These are phyloP conservation scores for Coleophora flavipennella DNA, from an alignment of 2,888 invertebrate species.

Conservation along the genomic window DNA sequence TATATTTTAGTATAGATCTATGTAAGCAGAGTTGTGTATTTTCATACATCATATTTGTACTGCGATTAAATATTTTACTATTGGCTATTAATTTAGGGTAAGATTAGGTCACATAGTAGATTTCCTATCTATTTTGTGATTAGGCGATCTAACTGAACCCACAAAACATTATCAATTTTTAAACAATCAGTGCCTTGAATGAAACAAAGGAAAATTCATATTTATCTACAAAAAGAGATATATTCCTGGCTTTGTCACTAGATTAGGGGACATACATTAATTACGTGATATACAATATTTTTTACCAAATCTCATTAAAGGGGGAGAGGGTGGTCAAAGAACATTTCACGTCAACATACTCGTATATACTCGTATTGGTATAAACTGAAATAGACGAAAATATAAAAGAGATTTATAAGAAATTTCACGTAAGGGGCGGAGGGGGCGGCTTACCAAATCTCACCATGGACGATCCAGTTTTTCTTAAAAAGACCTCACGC, in stretches of 20 bases:
- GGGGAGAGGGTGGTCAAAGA: too few relatives aligned
- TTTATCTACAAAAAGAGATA: conserved; percentile 27
- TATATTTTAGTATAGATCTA: conserved; percentile 63
- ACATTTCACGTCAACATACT: too few relatives aligned
- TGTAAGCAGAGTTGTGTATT: conserved; percentile 68
- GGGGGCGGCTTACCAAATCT: too few relatives aligned
- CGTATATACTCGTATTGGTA: too few relatives aligned
- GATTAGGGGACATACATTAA: too few relatives aligned
- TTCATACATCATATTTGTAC: conserved; percentile 66
- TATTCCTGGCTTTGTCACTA: too few relatives aligned
- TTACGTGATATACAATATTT: conserved; percentile 45
- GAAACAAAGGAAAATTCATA: conserved; percentile 35
- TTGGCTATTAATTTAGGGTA: conserved; percentile 67
- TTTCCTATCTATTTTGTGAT: too few relatives aligned
- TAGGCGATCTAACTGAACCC: conserved; percentile 50
- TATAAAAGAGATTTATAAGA: conserved; percentile 47
- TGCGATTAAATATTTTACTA: conserved; percentile 63
- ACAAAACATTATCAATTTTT: conserved; percentile 59
- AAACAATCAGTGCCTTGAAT: conserved; percentile 60
- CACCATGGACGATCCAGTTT: too few relatives aligned
- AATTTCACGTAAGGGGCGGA: too few relatives aligned
- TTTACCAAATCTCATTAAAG: too few relatives aligned
- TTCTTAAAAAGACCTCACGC: too few relatives aligned
- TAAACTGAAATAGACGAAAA: conserved; percentile 28
- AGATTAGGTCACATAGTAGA: too few relatives aligned